These are phyloP conservation scores for Buceros bicornis DNA, from an alignment of 2,797 vertebrate species.

Conservation along the genomic window DNA sequence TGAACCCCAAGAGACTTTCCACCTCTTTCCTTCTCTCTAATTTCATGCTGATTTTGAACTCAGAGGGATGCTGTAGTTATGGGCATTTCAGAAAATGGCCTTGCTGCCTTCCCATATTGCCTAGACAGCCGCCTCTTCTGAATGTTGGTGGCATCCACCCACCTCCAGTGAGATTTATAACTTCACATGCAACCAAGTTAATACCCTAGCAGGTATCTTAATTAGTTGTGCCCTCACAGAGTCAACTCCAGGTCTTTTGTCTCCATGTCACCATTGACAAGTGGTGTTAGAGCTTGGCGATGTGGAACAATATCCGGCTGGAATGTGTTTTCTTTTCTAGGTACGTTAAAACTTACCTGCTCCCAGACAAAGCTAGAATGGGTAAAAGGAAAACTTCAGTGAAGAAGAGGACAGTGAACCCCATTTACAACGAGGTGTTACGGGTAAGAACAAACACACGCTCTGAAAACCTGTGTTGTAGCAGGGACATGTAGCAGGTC, in stretches of 20 bases:
- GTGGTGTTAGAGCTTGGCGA: not conserved
- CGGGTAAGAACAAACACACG: conserved; percentile 42
- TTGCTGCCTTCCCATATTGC: not conserved
- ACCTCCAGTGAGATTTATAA: not conserved
- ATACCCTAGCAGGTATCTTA: not conserved
- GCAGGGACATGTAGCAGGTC: not conserved
- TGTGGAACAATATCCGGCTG: not conserved
- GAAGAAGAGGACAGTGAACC: conserved; percentile 78
- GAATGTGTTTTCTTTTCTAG: conserved; percentile 50
- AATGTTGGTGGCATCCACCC: not conserved
- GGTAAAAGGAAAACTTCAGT: conserved; percentile 81
- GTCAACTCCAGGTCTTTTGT: not conserved
- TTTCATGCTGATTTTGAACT: not conserved
- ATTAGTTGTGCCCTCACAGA: not conserved
- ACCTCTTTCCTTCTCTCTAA: not conserved
- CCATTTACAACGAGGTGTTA: conserved; percentile 79
- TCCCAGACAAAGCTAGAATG: conserved; percentile 82
- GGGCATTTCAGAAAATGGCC: not conserved
- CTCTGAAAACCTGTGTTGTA: not conserved
- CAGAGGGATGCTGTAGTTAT: not conserved
- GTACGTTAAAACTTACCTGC: conserved; percentile 81
- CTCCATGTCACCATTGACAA: not conserved
- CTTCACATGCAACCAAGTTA: not conserved
- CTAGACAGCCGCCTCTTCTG: not conserved
- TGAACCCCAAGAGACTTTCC: not conserved